These are phyloP conservation scores for Cerastis rubricosa DNA, from an alignment of 2,888 invertebrate species.

Conservation along the genomic window DNA sequence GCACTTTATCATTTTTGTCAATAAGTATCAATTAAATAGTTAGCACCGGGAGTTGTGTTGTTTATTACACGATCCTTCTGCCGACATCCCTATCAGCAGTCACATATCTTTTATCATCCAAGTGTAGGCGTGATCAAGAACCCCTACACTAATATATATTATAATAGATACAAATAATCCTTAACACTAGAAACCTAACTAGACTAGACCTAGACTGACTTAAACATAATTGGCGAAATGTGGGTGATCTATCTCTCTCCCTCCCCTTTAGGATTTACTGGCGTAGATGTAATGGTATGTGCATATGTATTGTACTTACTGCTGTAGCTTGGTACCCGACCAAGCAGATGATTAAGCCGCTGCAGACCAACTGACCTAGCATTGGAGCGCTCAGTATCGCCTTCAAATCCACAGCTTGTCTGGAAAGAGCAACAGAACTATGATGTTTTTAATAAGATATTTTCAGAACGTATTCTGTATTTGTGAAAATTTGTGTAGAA, in stretches of 20 bases:
- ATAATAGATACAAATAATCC: too few relatives aligned
- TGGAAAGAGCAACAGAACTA: slow-evolving; percentile 54
- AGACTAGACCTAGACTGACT: too few relatives aligned
- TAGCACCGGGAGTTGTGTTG: too few relatives aligned
- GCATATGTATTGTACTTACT: slow-evolving; percentile 72
- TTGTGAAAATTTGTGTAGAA: not conserved
- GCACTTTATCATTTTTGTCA: too few relatives aligned
- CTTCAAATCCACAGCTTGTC: slow-evolving; percentile 78
- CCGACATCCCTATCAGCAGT: too few relatives aligned
- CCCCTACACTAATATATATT: too few relatives aligned
- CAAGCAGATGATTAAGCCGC: slow-evolving; percentile 83
- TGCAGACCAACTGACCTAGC: slow-evolving; percentile 81
- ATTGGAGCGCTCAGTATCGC: slow-evolving; percentile 80
- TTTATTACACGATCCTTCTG: too few relatives aligned
- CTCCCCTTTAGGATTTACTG: not conserved
- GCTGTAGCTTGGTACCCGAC: slow-evolving; percentile 82
- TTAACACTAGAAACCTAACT: too few relatives aligned
- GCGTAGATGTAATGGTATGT: not conserved
- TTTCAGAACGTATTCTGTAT: not conserved
- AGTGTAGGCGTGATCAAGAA: too few relatives aligned
- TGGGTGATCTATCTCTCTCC: too few relatives aligned
- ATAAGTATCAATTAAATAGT: too few relatives aligned
- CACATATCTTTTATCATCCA: too few relatives aligned
- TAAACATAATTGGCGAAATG: not conserved
- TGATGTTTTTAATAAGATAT: not conserved